Conservation (phyloP, 1,140 invertebrate species). For the Plectus sambesii region DNA sequence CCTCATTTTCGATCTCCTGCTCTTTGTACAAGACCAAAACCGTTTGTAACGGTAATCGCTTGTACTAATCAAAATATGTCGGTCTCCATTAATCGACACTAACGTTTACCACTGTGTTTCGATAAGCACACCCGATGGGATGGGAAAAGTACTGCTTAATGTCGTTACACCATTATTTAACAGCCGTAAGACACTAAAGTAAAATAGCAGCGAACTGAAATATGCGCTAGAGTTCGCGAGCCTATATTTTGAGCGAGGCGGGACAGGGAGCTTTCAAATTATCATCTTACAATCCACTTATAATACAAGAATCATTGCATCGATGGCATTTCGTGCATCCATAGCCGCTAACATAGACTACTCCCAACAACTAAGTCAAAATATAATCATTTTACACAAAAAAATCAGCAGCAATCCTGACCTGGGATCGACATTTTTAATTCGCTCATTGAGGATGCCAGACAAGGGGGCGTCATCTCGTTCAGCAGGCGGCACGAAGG, state of each 20-base stretch:
- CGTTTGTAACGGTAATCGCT: not conserved
- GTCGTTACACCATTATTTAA: no score
- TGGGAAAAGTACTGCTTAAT: no score
- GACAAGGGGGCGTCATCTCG: slow-evolving; percentile 37
- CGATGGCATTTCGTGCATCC: slow-evolving; percentile 4
- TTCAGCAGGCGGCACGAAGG: slow-evolving; percentile 35
- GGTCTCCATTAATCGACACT: slow-evolving; percentile 7
- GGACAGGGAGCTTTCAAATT: no score
- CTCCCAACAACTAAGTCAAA: no score
- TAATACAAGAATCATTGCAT: slow-evolving; percentile 7
- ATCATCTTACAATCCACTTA: slow-evolving; percentile 2
- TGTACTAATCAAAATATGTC: slow-evolving; percentile 17
- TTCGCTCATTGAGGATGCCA: slow-evolving; percentile 30
- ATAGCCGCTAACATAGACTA: no score
- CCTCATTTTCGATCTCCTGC: no score
- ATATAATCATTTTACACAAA: slow-evolving; percentile 4
- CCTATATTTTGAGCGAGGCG: no score
- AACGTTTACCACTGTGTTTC: no score
- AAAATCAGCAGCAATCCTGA: slow-evolving; percentile 11
- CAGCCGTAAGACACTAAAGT: no score
- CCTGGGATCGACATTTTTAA: slow-evolving; percentile 40
- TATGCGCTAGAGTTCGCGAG: no score
- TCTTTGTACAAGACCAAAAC: not conserved
- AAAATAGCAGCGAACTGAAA: no score
- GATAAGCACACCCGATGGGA: no score